Conservation (phyloP, 2,113 vertebrate genomes). For the Abramis brama region DNA sequence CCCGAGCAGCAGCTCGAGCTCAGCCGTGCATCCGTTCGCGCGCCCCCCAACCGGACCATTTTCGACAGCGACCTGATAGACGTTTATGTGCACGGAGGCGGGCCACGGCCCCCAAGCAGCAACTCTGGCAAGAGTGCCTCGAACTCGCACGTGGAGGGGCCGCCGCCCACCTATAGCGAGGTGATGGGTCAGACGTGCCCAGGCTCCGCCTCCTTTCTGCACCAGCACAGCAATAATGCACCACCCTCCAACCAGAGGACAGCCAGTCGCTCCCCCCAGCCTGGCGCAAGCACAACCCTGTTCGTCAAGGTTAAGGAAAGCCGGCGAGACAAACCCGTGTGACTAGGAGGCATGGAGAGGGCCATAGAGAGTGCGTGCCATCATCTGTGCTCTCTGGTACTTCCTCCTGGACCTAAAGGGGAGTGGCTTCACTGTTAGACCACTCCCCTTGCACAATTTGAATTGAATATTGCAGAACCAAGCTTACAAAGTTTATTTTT, state of each 20-base stretch:
- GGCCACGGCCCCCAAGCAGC: conserved; percentile 93
- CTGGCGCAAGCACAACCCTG: conserved; percentile 84
- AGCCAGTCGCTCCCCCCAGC: conserved; percentile 35
- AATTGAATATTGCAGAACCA: conserved; percentile 67
- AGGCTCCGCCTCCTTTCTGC: conserved; percentile 88
- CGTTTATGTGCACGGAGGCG: conserved; percentile 81
- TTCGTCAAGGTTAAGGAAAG: conserved; percentile 84
- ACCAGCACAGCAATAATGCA: conserved; percentile 88
- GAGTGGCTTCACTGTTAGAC: conserved; percentile 42
- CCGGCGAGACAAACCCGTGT: conserved; percentile 85
- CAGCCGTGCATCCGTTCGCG: conserved; percentile 93
- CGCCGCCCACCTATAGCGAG: conserved; percentile 96
- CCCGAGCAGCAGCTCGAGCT: conserved; percentile 98
- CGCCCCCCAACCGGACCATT: conserved; percentile 96
- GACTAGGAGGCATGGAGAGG: conserved; percentile 53
- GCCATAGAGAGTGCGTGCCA: conserved; percentile 22
- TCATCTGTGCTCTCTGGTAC: conserved; percentile 37
- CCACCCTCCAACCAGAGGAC: conserved; percentile 77
- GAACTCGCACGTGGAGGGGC: conserved; percentile 90
- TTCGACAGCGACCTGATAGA: conserved; percentile 97
- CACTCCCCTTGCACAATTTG: conserved; percentile 59
- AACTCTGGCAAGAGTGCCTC: conserved; percentile 94
- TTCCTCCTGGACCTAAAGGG: conserved; percentile 39
- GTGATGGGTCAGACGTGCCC: conserved; percentile 89
- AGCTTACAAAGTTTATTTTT: conserved; percentile 81